Base-by-base conservation (phyloP, 2,113 vertebrate genomes). In the Regulus satrapa region DNA sequence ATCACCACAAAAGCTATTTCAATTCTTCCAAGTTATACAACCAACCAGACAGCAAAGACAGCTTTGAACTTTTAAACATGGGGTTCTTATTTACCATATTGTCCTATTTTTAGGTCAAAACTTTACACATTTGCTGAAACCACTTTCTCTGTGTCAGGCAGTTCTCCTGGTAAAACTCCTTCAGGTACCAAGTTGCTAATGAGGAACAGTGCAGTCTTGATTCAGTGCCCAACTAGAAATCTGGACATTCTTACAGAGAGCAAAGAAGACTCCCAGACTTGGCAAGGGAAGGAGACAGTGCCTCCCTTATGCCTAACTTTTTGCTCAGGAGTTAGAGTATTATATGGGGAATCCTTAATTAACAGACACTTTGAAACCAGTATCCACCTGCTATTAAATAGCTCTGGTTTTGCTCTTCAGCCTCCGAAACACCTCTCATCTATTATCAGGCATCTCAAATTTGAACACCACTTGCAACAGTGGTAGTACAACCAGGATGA, bases 21-120 rank as follows among this genome's bases (percentile, higher is more conserved):
- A 93, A 32, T 82, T 92, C 51, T 89, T 71, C 78, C 89, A 90
- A 91, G 85, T 88, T 79, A 84, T 45, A 80, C 46, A 96, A 85
- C 54, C 40, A 84, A 68, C 59, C 29, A 95, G 82, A 90, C 85
- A 95, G 93, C 43, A 95, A 71, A 49, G 46, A 92, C n/a, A 88
- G 51, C 68, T 89, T 73, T 86, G 81, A 95, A 83, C 46, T 10
- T 52, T 61, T 66, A 40, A 86, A 95, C 85, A 95, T 74, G n/a
- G 14, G 54, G 58, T 87, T 94, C 58, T 87, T 89, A 91, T 95
- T 95, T 94, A 95, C 45, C 63, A 40, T 12, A 11, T 72, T 58
- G 46, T 62, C 38, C 85, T 85, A 88, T 59, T 87, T 92, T 96
- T 85, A 89, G 74, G 63, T 78, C 41, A 85, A 77, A 76, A 67